Evolutionary conservation across 2,113 vertebrate genomes (phyloP).

Genomic region (Turdus rufiventris): DNA sequence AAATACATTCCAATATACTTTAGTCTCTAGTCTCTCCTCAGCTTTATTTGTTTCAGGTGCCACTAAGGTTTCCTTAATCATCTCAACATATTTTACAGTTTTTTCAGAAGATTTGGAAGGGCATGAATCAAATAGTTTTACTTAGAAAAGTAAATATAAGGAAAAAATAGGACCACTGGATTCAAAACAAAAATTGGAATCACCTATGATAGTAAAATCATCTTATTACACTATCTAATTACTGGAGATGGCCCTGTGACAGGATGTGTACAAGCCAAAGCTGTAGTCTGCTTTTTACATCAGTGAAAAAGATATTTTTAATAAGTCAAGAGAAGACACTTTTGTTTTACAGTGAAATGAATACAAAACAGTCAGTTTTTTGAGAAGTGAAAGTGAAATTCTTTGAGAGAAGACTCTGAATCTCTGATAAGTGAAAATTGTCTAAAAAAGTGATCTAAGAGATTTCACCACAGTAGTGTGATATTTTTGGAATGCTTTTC

Average conservation of each 20-base stretch:
- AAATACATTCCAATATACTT: not conserved
- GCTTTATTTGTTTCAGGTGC: not conserved
- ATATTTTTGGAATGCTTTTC: not conserved
- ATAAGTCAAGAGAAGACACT: not conserved
- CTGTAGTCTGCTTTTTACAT: not conserved
- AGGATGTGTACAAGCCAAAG: rapidly evolving
- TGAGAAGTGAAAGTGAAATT: not conserved
- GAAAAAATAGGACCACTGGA: not conserved
- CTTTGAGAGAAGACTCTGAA: not conserved
- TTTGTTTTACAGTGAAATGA: not conserved
- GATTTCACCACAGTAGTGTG: rapidly evolving
- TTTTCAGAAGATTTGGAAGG: not conserved
- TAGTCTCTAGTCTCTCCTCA: not conserved
- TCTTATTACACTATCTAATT: not conserved
- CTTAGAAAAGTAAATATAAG: not conserved
- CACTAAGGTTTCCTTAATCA: no score
- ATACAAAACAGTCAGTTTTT: not conserved
- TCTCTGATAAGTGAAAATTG: not conserved
- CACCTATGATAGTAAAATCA: not conserved
- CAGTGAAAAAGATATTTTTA: not conserved
- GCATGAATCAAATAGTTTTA: not conserved
- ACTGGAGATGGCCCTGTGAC: not conserved
- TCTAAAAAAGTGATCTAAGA: not conserved
- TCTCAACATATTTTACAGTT: not conserved
- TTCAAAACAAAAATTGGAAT: not conserved